Conservation (phyloP, 2,113 vertebrate species). For the Terrapene triunguis region DNA sequence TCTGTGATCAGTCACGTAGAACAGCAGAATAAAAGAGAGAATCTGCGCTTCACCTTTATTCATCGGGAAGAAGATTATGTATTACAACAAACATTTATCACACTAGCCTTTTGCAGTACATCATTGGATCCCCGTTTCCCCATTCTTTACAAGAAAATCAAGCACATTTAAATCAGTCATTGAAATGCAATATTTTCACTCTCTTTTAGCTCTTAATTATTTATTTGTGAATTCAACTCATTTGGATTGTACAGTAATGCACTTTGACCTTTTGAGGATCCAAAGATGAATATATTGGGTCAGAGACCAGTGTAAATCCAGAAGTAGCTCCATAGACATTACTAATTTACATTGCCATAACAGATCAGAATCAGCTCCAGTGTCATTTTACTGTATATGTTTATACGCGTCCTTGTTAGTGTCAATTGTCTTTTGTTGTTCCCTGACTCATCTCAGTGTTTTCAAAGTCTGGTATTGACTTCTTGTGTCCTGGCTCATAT, state of each 20-base stretch:
- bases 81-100: not conserved
- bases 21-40: not conserved
- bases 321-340: not conserved
- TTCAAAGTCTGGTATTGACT: not conserved
- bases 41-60: not conserved
- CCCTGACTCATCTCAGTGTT: not conserved
- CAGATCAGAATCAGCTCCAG: not conserved
- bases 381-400: not conserved
- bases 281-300: not conserved
- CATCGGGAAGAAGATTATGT: not conserved
- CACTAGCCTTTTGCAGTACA: not conserved
- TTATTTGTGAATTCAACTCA: not conserved
- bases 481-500: not conserved
- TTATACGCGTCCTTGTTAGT: not conserved
- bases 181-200: not conserved
- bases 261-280: not conserved
- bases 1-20: not conserved
- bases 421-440: not conserved
- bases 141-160: not conserved
- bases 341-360: not conserved
- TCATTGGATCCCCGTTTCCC: accelerated
- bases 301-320: not conserved
- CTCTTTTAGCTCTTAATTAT: not conserved
- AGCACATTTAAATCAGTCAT: not conserved
- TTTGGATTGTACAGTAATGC: not conserved